These are phyloP conservation scores for Tetramorium alpestre DNA, from an alignment of 1,140 invertebrate species.

Conservation along the genomic window DNA sequence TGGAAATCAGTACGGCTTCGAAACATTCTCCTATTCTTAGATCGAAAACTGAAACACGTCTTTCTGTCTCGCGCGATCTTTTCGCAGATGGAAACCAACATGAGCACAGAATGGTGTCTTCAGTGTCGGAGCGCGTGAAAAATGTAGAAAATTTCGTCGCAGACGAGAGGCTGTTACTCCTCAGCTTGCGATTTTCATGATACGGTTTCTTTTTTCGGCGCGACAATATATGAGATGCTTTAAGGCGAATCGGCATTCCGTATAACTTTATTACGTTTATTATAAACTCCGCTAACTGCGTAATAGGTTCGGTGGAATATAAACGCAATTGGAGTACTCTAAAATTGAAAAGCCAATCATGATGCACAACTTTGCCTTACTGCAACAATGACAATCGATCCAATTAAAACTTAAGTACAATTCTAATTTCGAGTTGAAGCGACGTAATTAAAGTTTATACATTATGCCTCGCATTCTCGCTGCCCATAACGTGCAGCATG, in stretches of 20 bases:
- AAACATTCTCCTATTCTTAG: conserved; percentile 23
- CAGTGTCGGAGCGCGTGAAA: not conserved
- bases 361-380: conserved; percentile 43
- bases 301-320: conserved; percentile 37
- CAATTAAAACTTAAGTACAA: conserved; percentile 62
- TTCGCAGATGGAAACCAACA: conserved; percentile 16
- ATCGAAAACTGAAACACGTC: conserved; percentile 34
- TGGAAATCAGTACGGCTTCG: conserved; percentile 16
- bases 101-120: not conserved
- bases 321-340: conserved; percentile 28
- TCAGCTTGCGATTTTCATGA: not conserved
- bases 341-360: conserved; percentile 58
- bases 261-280: conserved; percentile 42
- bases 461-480: conserved; percentile 51
- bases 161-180: not conserved
- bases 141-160: conserved; percentile 14
- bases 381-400: conserved; percentile 58
- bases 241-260: not conserved
- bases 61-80: not conserved
- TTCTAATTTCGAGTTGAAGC: conserved; percentile 58
- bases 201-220: not conserved
- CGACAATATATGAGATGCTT: not conserved
- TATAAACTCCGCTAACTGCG: conserved; percentile 39
- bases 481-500: conserved; percentile 54
- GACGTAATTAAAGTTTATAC: conserved; percentile 59